Evolutionary conservation across 2,888 invertebrate genomes (phyloP).

Genomic region (Nipponacmea schrenckii): DNA sequence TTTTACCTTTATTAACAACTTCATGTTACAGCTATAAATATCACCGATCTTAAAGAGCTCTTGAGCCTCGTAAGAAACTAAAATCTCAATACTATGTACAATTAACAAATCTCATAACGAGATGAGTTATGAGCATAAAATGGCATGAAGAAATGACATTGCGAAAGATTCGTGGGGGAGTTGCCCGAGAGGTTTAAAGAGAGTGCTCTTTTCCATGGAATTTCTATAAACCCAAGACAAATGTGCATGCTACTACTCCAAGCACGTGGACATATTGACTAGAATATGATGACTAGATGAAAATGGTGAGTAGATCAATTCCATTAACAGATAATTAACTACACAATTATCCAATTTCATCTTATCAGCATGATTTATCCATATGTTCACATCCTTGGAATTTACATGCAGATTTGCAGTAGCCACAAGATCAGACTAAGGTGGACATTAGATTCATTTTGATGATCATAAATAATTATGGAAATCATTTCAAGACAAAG

Average conservation of each 20-base stretch:
- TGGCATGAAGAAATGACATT: not conserved
- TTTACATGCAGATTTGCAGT: slow-evolving; percentile 12
- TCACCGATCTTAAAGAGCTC: no score
- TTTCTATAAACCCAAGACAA: slow-evolving; percentile 91
- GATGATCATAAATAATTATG: no score
- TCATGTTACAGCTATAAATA: no score
- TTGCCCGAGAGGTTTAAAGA: slow-evolving; percentile 84
- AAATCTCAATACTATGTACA: no score
- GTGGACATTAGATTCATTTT: not conserved
- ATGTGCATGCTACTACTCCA: slow-evolving; percentile 50
- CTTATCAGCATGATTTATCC: not conserved
- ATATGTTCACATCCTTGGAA: not conserved
- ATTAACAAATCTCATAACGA: no score
- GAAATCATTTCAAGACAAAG: not conserved
- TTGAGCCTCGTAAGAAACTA: no score
- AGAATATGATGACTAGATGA: slow-evolving; percentile 63
- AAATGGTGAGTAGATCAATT: slow-evolving; percentile 28
- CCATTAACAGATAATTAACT: no score
- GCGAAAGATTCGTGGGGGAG: slow-evolving; percentile 19
- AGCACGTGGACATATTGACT: slow-evolving; percentile 35
- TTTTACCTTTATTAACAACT: no score
- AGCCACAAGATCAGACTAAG: slow-evolving; percentile 11
- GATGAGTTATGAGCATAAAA: no score
- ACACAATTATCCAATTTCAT: not conserved
- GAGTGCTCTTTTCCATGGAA: slow-evolving; percentile 86